Evolutionary conservation across 2,888 invertebrate species (phyloP), one percentile per base, ranked within the genome.

Genomic region (Lacanobia wlatinum): DNA sequence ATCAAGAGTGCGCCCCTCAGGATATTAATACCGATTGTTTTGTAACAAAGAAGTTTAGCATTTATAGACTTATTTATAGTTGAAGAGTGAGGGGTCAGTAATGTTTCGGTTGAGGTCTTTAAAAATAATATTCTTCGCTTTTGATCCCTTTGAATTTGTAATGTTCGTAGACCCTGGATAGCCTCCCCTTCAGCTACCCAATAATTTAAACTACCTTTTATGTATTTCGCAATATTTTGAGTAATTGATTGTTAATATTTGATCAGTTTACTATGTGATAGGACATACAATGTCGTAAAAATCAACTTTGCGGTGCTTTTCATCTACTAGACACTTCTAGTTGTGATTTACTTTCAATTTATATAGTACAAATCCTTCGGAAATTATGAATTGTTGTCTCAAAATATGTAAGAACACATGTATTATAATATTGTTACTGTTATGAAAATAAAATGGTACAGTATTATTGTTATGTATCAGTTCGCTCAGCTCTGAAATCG

Each of bases 391-490:
- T 78, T 79, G 63, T 85, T 77, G 75, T 80, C 77, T 80, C 73
- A 79, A 81, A 71, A 52, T 80, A 70, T 78, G 58, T 72, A 80
- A 63, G 64, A 79, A 67, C 70, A 48, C 81, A 79, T 84, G 79
- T 79, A 77, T 78, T 82, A 62, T 70, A 73, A 64, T 79, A 75
- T 70, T 86, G 70, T 76, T 76, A 75, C 69, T 64, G 58, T 78
- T 43, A 38, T 74, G 58, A 18, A 77, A 81, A 80, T 76, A 78
- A 78, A 80, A 78, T 73, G 67, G 72, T 71, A 70, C 87, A 88
- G 85, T 88, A 88, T 86, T 86, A 86, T 83, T 75, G 78, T 80
- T 79, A 82, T 81, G 7, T 67, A 58, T 72, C 73, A 55, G 73
- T 78, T 73, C 28, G 60, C 61, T 61, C 63, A 77, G 60, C 38